Base-by-base conservation (phyloP, 2,888 invertebrate species). In the Drosophila ezoana region DNA sequence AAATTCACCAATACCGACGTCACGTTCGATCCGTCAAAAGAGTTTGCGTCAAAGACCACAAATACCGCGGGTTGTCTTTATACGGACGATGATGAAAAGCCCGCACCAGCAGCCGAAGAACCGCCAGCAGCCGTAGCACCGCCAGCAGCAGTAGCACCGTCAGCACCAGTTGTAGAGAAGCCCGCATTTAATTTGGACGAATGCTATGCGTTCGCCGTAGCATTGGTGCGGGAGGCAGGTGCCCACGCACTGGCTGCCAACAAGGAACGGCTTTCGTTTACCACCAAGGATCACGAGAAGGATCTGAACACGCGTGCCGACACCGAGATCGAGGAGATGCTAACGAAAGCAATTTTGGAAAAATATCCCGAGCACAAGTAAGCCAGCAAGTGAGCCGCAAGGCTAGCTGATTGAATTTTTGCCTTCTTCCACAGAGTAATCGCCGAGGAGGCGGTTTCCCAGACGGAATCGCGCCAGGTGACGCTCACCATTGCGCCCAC, bases 311-410 rank as follows among this genome's bases (percentile, higher is more conserved):
- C 76, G 3, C 44, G 40, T 1, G 43, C 72, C 2, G 76, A 75
- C 33, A 60, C n/a, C 1, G 70, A 75, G 0, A 58, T 88, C 5
- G 87, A 86, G 67, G 43, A 48, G 2, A 47, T 58, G 58, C 54
- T 86, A 10, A 58, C 74, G 6, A 20, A n/a, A 2, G 67, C 51
- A 9, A 76, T 86, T n/a, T 23, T 6, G 0, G 28, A 40, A 0
- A 58, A 45, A 2, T 88, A 65, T 73, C 85, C 88, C 0, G 10
- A 52, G 11, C 85, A 85, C 51, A 68, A 65, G 84, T 84, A 71
- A 61, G 74, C 41, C 5, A 4, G 13, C 5, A 6, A 16, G 16
- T 4, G 5, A 18, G 14, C 18, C 13, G 5, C 10, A 8, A n/a
- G 14, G 4, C 10, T 1, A 35, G 20, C 38, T 18, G 2, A 6